Percentiles rank a stretch among this genome's conserved stretches.
Evolutionary conservation across 2,888 invertebrate species (phyloP).

Genomic region (Conops quadrifasciatus): DNA sequence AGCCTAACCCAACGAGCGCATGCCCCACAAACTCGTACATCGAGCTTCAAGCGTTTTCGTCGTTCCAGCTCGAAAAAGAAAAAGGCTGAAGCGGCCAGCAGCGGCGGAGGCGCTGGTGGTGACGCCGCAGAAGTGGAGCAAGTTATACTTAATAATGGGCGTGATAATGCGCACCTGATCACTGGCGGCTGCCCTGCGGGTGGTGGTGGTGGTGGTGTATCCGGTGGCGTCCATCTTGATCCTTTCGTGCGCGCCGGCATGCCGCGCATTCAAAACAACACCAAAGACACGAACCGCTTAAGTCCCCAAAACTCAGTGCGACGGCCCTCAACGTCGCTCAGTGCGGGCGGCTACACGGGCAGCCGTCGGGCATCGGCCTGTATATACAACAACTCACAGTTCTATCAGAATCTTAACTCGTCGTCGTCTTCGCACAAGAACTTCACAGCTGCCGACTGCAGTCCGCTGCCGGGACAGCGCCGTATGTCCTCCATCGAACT

Average conservation of each 20-base stretch:
- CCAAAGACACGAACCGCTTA: slow-evolving; percentile 72
- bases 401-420: slow-evolving; percentile 62
- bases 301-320: slow-evolving; percentile 78
- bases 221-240: slow-evolving; percentile 67
- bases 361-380: slow-evolving; percentile 62
- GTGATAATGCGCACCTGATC: slow-evolving; percentile 73
- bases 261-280: slow-evolving; percentile 71
- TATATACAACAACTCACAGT: slow-evolving; percentile 62
- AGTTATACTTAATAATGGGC: slow-evolving; percentile 74
- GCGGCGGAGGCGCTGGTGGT: slow-evolving; percentile 43
- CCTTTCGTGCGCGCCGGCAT: slow-evolving; percentile 43
- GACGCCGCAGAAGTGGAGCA: slow-evolving; percentile 68
- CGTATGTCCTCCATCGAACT: slow-evolving; percentile 65
- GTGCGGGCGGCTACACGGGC: slow-evolving; percentile 46
- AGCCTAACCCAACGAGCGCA: slow-evolving; percentile 36
- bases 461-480: slow-evolving; percentile 49
- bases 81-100: slow-evolving; percentile 42
- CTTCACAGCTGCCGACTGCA: slow-evolving; percentile 40
- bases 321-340: slow-evolving; percentile 56
- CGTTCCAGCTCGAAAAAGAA: slow-evolving; percentile 77
- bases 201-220: slow-evolving; percentile 28
- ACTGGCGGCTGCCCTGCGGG: slow-evolving; percentile 53
- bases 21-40: slow-evolving; percentile 46
- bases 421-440: slow-evolving; percentile 57
- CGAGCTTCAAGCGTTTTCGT: slow-evolving; percentile 77